Percentiles rank a stretch among this genome's conserved stretches.
Evolutionary conservation across 1,140 invertebrate genomes (phyloP).

Genomic region (Zaprionus nigranus): DNA sequence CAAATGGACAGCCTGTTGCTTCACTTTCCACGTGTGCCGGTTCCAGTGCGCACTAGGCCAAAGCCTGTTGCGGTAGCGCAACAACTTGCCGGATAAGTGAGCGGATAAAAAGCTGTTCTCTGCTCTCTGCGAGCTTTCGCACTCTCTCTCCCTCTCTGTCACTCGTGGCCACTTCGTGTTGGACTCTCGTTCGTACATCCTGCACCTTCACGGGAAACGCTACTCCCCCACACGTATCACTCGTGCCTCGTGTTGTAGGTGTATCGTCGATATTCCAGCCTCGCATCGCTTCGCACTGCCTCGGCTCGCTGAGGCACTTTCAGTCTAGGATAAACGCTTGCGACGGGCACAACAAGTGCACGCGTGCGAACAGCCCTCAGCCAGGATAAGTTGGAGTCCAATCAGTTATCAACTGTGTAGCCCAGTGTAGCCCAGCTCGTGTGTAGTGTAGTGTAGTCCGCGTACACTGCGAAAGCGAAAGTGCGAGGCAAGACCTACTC

Average conservation of each 20-base stretch:
- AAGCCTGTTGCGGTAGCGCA: conserved; percentile 75
- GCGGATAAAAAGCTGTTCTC: conserved; percentile 52
- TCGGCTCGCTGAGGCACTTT: conserved; percentile 52
- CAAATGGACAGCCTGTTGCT: conserved; percentile 64
- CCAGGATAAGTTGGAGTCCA: conserved; percentile 39
- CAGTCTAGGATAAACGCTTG: conserved; percentile 85
- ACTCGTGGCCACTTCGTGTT: neutral
- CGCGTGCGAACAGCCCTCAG: conserved; percentile 63
- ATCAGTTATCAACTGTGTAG: conserved; percentile 14
- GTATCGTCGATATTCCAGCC: conserved; percentile 66
- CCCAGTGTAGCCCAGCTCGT: conserved; percentile 20
- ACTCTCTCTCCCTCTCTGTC: conserved; percentile 24
- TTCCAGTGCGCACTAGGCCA: conserved; percentile 44
- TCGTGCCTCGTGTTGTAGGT: conserved; percentile 51
- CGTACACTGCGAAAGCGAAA: conserved; percentile 34
- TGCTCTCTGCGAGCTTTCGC: conserved; percentile 53
- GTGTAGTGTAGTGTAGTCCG: conserved; percentile 47
- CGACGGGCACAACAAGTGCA: conserved; percentile 84
- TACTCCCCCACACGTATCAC: conserved; percentile 47
- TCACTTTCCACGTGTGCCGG: conserved; percentile 36
- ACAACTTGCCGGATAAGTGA: conserved; percentile 76
- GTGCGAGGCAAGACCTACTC: conserved; percentile 14
- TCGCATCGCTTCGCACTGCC: conserved; percentile 45
- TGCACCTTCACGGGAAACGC: conserved; percentile 47
- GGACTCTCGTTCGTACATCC: conserved; percentile 14